phyloP scores from a whole-genome alignment of 1,140 invertebrate species.

The Vollenhovia emeryi region DNA sequence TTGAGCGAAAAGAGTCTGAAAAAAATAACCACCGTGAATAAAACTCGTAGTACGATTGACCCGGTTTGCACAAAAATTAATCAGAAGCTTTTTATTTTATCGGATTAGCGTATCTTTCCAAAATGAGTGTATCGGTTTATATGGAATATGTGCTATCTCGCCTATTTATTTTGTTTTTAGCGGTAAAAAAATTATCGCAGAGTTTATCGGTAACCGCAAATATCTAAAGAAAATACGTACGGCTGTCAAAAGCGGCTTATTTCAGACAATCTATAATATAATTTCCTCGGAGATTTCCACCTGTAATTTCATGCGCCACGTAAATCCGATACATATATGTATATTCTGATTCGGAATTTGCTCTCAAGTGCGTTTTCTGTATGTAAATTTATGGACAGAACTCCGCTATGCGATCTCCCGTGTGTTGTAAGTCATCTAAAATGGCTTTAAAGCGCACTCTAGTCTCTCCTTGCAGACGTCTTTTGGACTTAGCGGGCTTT shows the following conservation, averaged over 20 bases:
- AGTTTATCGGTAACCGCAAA: not conserved
- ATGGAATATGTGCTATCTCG: not conserved
- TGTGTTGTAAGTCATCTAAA: not conserved
- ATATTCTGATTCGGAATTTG: not conserved
- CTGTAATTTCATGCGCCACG: not conserved
- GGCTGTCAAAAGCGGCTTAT: too few relatives aligned
- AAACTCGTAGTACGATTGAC: slow-evolving; percentile 1
- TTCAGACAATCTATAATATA: not conserved
- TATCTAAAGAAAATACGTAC: not conserved
- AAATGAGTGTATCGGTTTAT: not conserved
- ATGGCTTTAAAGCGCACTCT: not conserved
- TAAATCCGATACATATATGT: not conserved
- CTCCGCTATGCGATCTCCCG: not conserved
- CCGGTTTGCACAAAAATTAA: slow-evolving; percentile 1
- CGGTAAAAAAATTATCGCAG: not conserved
- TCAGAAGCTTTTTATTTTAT: not conserved
- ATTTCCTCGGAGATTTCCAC: not conserved
- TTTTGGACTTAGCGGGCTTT: not conserved
- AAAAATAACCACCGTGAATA: not conserved
- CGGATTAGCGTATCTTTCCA: not conserved
- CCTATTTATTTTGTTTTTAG: not conserved
- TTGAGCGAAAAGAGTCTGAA: not conserved
- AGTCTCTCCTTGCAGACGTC: not conserved
- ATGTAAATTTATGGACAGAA: not conserved
- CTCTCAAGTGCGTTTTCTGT: not conserved